These are phyloP conservation scores for Oryzaephilus surinamensis DNA, from an alignment of 1,140 invertebrate genomes.

Conservation along the genomic window DNA sequence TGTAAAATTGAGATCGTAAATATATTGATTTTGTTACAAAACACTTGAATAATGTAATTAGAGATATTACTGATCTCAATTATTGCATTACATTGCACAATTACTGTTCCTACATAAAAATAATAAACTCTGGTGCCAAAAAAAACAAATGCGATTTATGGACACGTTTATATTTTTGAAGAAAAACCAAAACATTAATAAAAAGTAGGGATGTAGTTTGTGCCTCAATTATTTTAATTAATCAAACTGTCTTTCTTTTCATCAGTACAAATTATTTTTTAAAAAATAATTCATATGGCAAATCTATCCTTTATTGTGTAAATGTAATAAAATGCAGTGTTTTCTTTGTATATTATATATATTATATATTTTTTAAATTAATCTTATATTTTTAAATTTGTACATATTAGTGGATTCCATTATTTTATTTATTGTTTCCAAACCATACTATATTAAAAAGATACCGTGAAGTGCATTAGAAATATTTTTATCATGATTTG, in stretches of 20 bases:
- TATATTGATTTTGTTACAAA: conserved; percentile 5
- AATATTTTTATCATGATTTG: conserved; percentile 6
- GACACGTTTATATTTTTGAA: not conserved
- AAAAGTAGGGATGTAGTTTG: conserved; percentile 6
- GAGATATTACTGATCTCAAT: conserved; percentile 15
- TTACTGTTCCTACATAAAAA: conserved; percentile 14
- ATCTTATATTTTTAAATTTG: not conserved
- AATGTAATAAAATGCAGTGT: too few species aligned
- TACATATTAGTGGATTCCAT: not conserved
- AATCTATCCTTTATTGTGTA: too few species aligned
- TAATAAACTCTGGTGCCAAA: conserved; percentile 14
- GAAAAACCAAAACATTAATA: not conserved
- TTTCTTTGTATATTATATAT: not conserved
- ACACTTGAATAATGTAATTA: conserved; percentile 8
- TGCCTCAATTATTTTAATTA: conserved; percentile 9
- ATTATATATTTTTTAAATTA: not conserved
- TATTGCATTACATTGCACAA: conserved; percentile 18
- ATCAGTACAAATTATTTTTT: conserved; percentile 13
- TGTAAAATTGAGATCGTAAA: too few species aligned
- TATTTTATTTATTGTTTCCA: not conserved
- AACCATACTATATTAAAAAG: conserved; percentile 1
- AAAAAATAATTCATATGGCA: too few species aligned
- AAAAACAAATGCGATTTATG: conserved; percentile 7
- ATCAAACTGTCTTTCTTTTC: conserved; percentile 9
- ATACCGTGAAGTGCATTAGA: conserved; percentile 14